phyloP scores from a whole-genome alignment of 2,888 invertebrate species.

The Gonocerus acuteangulatus region DNA sequence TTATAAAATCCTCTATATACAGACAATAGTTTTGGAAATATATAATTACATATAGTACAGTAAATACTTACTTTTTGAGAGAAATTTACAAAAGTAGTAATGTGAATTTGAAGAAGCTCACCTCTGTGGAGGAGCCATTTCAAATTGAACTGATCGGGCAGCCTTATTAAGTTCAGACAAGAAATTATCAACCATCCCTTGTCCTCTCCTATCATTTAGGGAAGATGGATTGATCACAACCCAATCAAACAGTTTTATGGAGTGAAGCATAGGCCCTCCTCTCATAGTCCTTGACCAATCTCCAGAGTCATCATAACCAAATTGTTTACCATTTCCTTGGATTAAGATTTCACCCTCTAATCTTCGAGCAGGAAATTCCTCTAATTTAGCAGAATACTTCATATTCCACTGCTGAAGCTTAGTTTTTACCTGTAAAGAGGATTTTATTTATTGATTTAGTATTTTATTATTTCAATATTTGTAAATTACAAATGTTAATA shows the following conservation, averaged over 20 bases:
- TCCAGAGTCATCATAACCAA: not conserved
- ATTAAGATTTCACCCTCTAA: not conserved
- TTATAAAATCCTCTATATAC: too few relatives aligned
- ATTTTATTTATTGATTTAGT: not conserved
- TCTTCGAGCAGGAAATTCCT: not conserved
- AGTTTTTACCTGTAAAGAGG: not conserved
- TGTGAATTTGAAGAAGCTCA: conserved; percentile 9
- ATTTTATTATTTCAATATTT: too few relatives aligned
- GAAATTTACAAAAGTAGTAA: too few relatives aligned
- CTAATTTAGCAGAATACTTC: not conserved
- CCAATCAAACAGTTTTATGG: not conserved
- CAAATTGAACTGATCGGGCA: not conserved
- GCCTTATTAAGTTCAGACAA: not conserved
- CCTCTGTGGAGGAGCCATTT: not conserved
- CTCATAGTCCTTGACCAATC: conserved; percentile 2
- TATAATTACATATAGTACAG: too few relatives aligned
- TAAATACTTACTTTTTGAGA: too few relatives aligned
- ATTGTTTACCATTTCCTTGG: not conserved
- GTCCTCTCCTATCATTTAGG: not conserved
- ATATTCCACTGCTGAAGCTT: not conserved
- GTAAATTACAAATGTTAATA: too few relatives aligned
- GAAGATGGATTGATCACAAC: not conserved
- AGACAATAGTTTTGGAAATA: too few relatives aligned
- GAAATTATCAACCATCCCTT: not conserved
- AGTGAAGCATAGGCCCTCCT: not conserved